Base-by-base conservation (phyloP, 30 jellyfish, hydroid and myxozoan genomes). In the Morbakka virulenta region DNA sequence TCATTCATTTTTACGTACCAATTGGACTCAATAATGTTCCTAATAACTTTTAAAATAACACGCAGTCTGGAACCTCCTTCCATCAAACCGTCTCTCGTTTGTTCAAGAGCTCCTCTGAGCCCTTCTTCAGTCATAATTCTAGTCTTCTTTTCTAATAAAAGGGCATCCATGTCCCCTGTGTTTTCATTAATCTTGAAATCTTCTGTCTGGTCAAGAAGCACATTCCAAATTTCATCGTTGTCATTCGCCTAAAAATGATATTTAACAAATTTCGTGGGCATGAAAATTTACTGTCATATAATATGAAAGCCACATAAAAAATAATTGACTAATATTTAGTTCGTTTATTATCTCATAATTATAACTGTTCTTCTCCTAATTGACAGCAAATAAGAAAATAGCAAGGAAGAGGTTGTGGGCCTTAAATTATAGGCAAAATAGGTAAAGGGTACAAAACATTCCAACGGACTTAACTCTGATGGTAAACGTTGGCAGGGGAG, bases 61-160 rank as follows among this genome's bases (percentile, higher is more conserved):
- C 97, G 94, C 27, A 88, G 70, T 33, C 94, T 79, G 1, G 97
- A 88, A 6, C 95, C 97, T 4, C 97, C 97, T 75, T 88, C 97
- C 76, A 88, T 81, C 9, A 82, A 31, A 3, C 95, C 94, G 9
- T 41, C 57, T 41, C 17, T 41, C 13, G 17, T 41, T 41, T 28
- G 20, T 1, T n/a, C 41, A 4, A 64, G 50, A 2, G 89, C 81
- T 25, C 41, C 35, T 17, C 25, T 29, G 6, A 65, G 79, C 13
- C 2, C 80, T 17, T 31, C 32, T 57, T 57, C 21, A 11, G 21
- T 57, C 3, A 12, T 28, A 36, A 29, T 34, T 2, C 36, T 47
- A 3, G 76, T 48, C 57, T 17, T 41, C 17, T 41, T 41, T 2
- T 70, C 78, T 34, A 79, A 35, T 92, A 88, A 67, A 36, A 88